phyloP scores from a whole-genome alignment of 2,113 vertebrate genomes.

The Penelope pileata region DNA sequence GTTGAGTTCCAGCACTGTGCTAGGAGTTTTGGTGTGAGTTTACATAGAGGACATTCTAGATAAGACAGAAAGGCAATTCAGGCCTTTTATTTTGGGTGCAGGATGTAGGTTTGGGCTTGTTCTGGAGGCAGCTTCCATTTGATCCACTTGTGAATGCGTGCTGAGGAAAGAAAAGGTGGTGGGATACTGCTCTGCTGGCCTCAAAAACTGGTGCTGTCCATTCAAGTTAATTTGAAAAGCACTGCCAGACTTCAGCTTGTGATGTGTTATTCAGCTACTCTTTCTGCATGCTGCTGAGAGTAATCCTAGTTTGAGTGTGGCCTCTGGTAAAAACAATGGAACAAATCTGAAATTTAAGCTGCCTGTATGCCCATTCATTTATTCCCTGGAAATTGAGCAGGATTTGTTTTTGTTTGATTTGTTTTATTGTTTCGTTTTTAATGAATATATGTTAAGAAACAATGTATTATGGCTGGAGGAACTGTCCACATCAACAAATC shows the following conservation, averaged over 20 bases:
- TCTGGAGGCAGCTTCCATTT: background rate
- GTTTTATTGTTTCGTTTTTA: background rate
- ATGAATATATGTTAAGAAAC: background rate
- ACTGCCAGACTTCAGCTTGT: background rate
- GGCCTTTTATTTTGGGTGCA: background rate
- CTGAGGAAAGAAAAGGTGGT: background rate
- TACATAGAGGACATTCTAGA: background rate
- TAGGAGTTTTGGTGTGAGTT: background rate
- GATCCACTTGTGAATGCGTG: background rate
- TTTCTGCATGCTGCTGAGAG: background rate
- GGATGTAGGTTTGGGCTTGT: background rate
- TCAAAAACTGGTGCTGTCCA: background rate
- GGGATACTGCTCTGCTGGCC: background rate
- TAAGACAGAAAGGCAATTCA: background rate
- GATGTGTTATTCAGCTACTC: background rate
- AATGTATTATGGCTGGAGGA: background rate
- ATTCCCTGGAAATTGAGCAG: background rate
- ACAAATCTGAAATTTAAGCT: background rate
- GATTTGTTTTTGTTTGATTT: rapidly evolving
- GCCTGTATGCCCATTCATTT: background rate
- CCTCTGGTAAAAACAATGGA: background rate
- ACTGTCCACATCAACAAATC: background rate
- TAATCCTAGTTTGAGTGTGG: background rate
- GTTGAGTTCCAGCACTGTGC: background rate
- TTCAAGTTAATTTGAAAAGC: background rate